phyloP scores from a whole-genome alignment of 1,140 invertebrate genomes.

The Leptestheria dahalacensis region DNA sequence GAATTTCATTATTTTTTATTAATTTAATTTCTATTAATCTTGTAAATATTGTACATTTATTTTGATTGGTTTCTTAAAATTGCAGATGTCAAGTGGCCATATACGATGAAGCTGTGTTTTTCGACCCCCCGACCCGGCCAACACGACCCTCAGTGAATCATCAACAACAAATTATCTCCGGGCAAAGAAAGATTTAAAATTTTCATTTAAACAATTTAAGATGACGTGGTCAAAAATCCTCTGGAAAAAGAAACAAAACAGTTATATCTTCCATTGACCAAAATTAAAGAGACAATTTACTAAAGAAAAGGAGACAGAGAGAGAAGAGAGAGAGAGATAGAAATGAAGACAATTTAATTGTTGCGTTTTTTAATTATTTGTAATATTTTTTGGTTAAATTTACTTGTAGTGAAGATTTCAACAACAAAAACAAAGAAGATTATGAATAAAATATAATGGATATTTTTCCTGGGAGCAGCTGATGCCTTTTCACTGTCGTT shows the following conservation, averaged over 20 bases:
- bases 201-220: not conserved
- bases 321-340: not conserved
- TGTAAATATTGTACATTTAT: not conserved
- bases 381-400: too few relatives aligned
- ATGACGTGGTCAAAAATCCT: not conserved
- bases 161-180: not conserved
- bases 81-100: slow-evolving; percentile 86
- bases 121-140: slow-evolving; percentile 50
- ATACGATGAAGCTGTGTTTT: slow-evolving; percentile 92
- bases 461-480: too few relatives aligned
- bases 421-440: too few relatives aligned
- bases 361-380: not conserved
- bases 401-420: too few relatives aligned
- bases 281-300: not conserved
- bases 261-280: not conserved
- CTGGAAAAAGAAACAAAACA: not conserved
- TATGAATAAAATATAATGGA: too few relatives aligned
- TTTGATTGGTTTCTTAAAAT: slow-evolving; percentile 21
- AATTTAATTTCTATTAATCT: slow-evolving; percentile 7
- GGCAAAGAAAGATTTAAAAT: not conserved
- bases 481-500: too few relatives aligned
- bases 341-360: not conserved
- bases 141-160: not conserved
- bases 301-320: not conserved
- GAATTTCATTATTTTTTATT: slow-evolving; percentile 12